phyloP scores from a whole-genome alignment of 1,140 invertebrate genomes.

The Hirudo medicinalis region DNA sequence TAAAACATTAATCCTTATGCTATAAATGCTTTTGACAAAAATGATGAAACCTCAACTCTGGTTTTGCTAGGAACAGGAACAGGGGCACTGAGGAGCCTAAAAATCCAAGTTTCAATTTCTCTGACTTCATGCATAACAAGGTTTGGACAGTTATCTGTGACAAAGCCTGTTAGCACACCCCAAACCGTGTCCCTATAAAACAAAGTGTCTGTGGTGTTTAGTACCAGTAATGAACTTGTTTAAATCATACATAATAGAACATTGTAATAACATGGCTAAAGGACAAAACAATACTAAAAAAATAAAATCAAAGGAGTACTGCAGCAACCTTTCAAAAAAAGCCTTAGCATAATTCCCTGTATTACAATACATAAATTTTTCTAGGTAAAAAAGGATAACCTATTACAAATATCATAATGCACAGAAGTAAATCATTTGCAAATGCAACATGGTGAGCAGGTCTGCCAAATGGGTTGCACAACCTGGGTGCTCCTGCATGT shows the following conservation, averaged over 20 bases:
- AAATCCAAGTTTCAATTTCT: conserved; percentile 97
- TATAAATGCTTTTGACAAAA: too few relatives aligned
- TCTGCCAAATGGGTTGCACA: too few relatives aligned
- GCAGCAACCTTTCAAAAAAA: not conserved
- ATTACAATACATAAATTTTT: too few relatives aligned
- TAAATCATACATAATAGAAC: not conserved
- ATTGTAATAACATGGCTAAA: not conserved
- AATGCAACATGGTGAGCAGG: too few relatives aligned
- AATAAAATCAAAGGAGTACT: not conserved
- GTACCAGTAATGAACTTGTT: not conserved
- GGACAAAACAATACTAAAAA: not conserved
- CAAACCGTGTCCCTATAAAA: conserved; percentile 72
- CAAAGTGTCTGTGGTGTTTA: not conserved
- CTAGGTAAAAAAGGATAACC: too few relatives aligned
- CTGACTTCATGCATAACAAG: conserved; percentile 85
- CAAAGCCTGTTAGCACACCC: conserved; percentile 48
- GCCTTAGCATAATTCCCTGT: too few relatives aligned
- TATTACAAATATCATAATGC: too few relatives aligned
- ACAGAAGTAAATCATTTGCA: too few relatives aligned
- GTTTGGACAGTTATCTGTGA: conserved; percentile 49
- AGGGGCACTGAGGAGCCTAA: conserved; percentile 82
- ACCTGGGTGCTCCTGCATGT: too few relatives aligned
- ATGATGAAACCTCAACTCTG: conserved; percentile 58
- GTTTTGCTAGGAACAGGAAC: conserved; percentile 95
- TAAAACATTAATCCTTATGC: too few relatives aligned